These are phyloP conservation scores for Anableps anableps DNA, from an alignment of 2,797 vertebrate species.

Conservation along the genomic window DNA sequence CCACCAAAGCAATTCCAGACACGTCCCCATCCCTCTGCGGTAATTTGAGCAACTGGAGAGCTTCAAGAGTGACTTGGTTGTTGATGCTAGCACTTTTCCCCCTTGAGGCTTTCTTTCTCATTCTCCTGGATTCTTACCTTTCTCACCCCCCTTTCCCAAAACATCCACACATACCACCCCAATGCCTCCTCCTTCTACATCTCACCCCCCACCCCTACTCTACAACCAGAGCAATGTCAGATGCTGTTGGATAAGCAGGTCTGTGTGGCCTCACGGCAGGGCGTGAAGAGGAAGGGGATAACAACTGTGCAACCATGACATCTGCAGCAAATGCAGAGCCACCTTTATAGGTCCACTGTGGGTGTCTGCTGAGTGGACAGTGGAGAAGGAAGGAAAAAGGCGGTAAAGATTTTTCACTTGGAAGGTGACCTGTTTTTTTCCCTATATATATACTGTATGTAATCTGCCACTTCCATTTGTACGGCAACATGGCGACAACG, in stretches of 20 bases:
- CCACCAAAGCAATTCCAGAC: conserved; percentile 72
- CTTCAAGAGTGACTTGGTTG: conserved; percentile 79
- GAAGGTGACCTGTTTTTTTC: conserved; percentile 68
- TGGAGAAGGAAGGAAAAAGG: conserved; percentile 26
- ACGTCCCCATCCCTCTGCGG: conserved; percentile 75
- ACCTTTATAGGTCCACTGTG: conserved; percentile 55
- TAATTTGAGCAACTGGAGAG: conserved; percentile 76
- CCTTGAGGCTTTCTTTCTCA: conserved; percentile 72
- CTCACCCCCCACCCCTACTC: conserved; percentile 37
- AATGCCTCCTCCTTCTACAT: conserved; percentile 42
- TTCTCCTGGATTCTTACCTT: conserved; percentile 62
- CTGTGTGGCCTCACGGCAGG: conserved; percentile 73
- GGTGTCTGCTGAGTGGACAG: conserved; percentile 43
- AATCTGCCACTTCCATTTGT: conserved; percentile 55
- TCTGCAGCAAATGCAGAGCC: conserved; percentile 56
- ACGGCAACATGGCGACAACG: conserved; percentile 49
- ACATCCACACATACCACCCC: conserved; percentile 15
- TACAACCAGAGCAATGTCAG: conserved; percentile 74
- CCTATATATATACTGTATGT: conserved; percentile 35
- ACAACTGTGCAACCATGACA: conserved; percentile 75
- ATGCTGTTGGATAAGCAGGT: conserved; percentile 82
- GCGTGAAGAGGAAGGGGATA: conserved; percentile 68
- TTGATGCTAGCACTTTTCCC: conserved; percentile 79
- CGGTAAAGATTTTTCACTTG: conserved; percentile 48
- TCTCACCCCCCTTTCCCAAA: conserved; percentile 18